phyloP scores from a whole-genome alignment of 1,140 invertebrate genomes.

The Leptopilina clavipes region DNA sequence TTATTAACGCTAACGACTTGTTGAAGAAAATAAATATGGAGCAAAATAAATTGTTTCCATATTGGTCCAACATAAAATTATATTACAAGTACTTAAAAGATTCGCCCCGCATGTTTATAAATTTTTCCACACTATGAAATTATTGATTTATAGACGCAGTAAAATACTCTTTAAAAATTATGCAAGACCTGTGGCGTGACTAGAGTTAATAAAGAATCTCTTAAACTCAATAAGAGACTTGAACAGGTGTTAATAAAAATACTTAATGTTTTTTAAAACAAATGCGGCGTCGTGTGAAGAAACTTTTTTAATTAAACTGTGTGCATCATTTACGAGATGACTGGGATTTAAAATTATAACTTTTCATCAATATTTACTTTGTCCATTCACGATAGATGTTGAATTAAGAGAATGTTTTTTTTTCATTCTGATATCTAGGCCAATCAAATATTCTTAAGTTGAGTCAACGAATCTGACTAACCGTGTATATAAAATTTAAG shows the following conservation, averaged over 20 bases:
- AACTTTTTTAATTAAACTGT: not conserved
- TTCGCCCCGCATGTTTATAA: not conserved
- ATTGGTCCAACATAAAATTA: not conserved
- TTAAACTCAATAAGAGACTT: not conserved
- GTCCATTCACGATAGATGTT: constrained; percentile 5
- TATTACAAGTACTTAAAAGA: not conserved
- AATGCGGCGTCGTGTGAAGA: not conserved
- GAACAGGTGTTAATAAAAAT: not conserved
- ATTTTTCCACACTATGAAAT: constrained; percentile 3
- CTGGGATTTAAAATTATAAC: not conserved
- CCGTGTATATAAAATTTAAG: not conserved
- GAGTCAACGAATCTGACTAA: not conserved
- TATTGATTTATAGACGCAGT: not conserved
- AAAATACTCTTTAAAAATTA: constrained; percentile 8
- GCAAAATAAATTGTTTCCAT: not conserved
- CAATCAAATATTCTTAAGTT: not conserved
- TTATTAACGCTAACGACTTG: not conserved
- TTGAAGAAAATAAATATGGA: not conserved
- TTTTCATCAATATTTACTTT: constrained; percentile 8
- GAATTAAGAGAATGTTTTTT: not conserved
- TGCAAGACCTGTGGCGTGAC: not conserved
- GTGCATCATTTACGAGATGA: not conserved
- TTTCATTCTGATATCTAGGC: constrained; percentile 17
- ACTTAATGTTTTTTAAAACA: not conserved
- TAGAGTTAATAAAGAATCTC: constrained; percentile 20